These are phyloP conservation scores for Orius insidiosus DNA, from an alignment of 1,140 invertebrate species.

Conservation along the genomic window DNA sequence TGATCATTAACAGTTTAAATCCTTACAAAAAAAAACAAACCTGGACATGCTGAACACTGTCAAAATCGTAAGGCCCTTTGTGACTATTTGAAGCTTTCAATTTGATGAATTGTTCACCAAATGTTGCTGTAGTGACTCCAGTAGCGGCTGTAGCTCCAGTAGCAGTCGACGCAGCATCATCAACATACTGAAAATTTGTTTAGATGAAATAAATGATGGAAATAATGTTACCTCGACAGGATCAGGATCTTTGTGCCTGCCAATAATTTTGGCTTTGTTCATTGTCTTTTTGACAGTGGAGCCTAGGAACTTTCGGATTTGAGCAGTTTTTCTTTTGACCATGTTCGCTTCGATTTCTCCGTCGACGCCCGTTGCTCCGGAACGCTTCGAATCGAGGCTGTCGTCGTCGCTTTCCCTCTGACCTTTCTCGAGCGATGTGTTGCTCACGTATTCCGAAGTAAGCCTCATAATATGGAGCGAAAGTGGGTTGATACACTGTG, in stretches of 20 bases:
- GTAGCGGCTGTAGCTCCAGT: constrained; percentile 1
- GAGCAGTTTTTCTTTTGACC: constrained; percentile 36
- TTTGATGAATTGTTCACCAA: constrained; percentile 72
- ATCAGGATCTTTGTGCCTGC: constrained; percentile 68
- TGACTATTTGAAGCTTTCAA: constrained; percentile 85
- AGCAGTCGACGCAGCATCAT: constrained; percentile 4
- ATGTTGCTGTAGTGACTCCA: constrained; percentile 17
- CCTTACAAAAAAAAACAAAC: constrained; percentile 21
- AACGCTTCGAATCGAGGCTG: constrained; percentile 58
- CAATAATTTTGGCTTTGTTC: constrained; percentile 70
- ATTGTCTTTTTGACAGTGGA: constrained; percentile 75
- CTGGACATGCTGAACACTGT: constrained; percentile 54
- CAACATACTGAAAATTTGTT: constrained; percentile 1
- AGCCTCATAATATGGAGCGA: constrained; percentile 88
- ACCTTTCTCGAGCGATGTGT: constrained; percentile 46
- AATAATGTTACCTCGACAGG: constrained; percentile 48
- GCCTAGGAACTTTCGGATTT: constrained; percentile 70
- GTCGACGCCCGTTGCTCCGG: constrained; percentile 32
- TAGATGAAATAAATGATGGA: neutral
- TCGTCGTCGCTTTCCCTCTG: constrained; percentile 70
- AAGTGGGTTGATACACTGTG: constrained; percentile 69
- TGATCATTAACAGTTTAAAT: neutral
- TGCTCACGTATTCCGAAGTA: constrained; percentile 73
- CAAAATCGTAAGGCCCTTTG: constrained; percentile 92
- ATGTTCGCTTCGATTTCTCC: constrained; percentile 26